Conservation (phyloP, 2,113 vertebrate genomes). For the Anhinga anhinga region DNA sequence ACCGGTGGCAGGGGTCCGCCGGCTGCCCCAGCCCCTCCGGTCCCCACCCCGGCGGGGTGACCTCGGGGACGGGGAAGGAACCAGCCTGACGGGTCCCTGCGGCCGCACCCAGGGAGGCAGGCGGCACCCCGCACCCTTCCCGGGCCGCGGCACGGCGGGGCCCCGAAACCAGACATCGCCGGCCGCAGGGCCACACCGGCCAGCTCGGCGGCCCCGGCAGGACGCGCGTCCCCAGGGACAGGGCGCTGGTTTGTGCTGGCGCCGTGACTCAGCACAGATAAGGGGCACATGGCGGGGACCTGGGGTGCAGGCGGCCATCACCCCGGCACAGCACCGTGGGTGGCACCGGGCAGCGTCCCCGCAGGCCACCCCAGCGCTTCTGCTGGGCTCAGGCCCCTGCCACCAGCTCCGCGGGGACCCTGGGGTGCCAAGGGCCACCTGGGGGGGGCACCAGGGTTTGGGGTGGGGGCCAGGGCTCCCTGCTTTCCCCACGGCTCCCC, state of each 20-base stretch:
- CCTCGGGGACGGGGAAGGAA: neutral
- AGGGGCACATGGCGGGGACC: neutral
- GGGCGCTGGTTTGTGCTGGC: neutral
- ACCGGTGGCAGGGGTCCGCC: fast-evolving
- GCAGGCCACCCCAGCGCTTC: fast-evolving
- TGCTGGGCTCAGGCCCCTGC: neutral
- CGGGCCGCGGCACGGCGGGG: fast-evolving
- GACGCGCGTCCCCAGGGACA: neutral
- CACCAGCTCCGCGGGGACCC: neutral
- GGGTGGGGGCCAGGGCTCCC: neutral
- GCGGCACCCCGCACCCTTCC: neutral
- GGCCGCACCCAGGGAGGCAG: neutral
- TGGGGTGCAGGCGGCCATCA: fast-evolving
- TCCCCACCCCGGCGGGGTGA: neutral
- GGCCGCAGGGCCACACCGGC: fast-evolving
- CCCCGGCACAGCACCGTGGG: fast-evolving
- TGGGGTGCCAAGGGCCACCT: neutral
- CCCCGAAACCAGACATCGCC: fast-evolving
- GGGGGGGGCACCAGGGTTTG: neutral
- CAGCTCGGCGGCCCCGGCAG: fast-evolving
- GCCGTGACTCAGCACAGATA: constrained; percentile 48
- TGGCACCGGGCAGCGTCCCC: fast-evolving
- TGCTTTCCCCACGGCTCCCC: neutral
- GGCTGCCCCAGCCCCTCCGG: neutral
- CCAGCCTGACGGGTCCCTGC: neutral